Conservation (phyloP, 2,797 vertebrate genomes). For the Sandelia bainsii region DNA sequence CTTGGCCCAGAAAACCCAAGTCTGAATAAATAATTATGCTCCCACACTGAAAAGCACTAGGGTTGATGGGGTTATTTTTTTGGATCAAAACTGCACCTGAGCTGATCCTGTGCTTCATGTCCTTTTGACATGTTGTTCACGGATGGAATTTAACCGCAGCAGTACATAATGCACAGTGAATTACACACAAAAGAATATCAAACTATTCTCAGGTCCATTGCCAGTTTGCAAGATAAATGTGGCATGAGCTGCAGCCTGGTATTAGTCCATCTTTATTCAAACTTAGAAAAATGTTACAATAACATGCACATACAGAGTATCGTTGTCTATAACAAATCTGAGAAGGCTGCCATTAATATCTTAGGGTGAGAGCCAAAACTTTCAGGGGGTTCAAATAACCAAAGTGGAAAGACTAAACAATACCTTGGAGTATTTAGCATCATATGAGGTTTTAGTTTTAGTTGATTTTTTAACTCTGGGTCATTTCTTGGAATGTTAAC, state of each 20-base stretch:
- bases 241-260: slow-evolving; percentile 24
- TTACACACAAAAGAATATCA: slow-evolving; percentile 33
- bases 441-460: slow-evolving; percentile 64
- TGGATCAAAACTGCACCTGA: slow-evolving; percentile 69
- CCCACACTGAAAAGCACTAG: slow-evolving; percentile 41
- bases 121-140: slow-evolving; percentile 55
- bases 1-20: slow-evolving; percentile 47
- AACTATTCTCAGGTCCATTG: slow-evolving; percentile 30
- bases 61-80: slow-evolving; percentile 40
- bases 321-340: slow-evolving; percentile 61
- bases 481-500: slow-evolving; percentile 72
- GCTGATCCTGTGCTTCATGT: slow-evolving; percentile 56
- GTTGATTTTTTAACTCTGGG: slow-evolving; percentile 48
- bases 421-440: slow-evolving; percentile 59
- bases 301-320: slow-evolving; percentile 66
- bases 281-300: slow-evolving; percentile 38
- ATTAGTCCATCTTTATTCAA: slow-evolving; percentile 49
- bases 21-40: slow-evolving; percentile 41
- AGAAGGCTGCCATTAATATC: slow-evolving; percentile 60
- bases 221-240: slow-evolving; percentile 52
- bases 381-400: slow-evolving; percentile 30
- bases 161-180: slow-evolving; percentile 31
- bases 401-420: slow-evolving; percentile 53
- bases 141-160: slow-evolving; percentile 37
- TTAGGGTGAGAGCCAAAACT: slow-evolving; percentile 55